These are phyloP conservation scores for Galeruca laticollis DNA, from an alignment of 2,888 invertebrate species.

Conservation along the genomic window DNA sequence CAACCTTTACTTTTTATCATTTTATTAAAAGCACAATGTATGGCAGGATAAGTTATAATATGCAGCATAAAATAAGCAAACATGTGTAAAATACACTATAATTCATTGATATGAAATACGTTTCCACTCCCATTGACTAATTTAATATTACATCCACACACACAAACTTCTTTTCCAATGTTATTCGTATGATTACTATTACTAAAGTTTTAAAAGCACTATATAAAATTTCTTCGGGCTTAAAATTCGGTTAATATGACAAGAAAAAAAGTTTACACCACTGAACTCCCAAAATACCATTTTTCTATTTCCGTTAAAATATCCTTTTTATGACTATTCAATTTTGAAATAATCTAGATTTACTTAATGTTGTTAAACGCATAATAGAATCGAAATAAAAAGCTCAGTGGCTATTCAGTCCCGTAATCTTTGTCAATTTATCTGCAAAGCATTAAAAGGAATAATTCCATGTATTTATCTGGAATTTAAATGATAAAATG, in stretches of 20 bases:
- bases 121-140: constrained; percentile 47
- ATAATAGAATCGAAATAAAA: too few species aligned
- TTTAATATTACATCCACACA: constrained; percentile 13
- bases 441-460: too few species aligned
- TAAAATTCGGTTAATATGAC: constrained; percentile 9
- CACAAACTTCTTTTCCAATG: background rate
- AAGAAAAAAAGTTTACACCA: background rate
- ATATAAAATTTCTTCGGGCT: background rate
- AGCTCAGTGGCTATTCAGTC: too few species aligned
- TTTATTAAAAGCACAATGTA: constrained; percentile 42
- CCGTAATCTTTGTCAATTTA: too few species aligned
- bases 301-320: too few species aligned
- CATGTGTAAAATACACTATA: constrained; percentile 36
- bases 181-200: constrained; percentile 1
- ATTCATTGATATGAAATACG: constrained; percentile 43
- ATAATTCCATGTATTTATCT: too few species aligned
- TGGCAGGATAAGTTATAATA: constrained; percentile 41
- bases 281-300: background rate
- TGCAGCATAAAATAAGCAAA: constrained; percentile 42
- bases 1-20: constrained; percentile 10
- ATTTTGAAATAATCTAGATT: too few species aligned
- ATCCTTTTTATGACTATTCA: too few species aligned
- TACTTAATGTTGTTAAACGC: too few species aligned
- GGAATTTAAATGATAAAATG: too few species aligned
- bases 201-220: background rate